Evolutionary conservation across 2,888 invertebrate genomes (phyloP).

Genomic region (Branchellion lobata): DNA sequence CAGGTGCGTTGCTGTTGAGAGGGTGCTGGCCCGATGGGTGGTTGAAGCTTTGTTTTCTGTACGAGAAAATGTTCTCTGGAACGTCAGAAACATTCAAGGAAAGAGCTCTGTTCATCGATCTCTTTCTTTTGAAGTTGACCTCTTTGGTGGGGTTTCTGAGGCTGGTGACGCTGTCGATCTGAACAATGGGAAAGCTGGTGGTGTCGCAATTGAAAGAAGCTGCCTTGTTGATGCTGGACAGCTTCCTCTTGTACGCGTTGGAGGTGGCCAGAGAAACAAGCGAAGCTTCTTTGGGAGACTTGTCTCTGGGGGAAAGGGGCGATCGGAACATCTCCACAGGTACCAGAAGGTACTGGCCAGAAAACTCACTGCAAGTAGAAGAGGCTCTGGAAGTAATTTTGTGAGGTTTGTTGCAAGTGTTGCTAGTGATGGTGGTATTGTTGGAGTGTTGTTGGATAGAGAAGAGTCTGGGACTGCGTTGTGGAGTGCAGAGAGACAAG

Average conservation of each 20-base stretch:
- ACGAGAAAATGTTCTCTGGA: neutral
- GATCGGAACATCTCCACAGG: conserved; percentile 40
- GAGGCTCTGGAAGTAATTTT: conserved; percentile 26
- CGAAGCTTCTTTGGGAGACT: neutral
- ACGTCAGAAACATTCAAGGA: conserved; percentile 18
- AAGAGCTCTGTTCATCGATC: conserved; percentile 34
- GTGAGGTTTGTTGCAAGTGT: neutral
- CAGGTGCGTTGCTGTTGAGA: no score
- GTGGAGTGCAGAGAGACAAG: conserved; percentile 30
- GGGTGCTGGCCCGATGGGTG: neutral
- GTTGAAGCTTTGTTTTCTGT: conserved; percentile 13
- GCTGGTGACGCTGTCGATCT: conserved; percentile 30
- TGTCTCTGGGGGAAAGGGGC: neutral
- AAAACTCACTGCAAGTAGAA: conserved; percentile 43
- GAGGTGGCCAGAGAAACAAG: neutral
- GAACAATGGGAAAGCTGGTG: conserved; percentile 41
- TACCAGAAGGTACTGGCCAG: conserved; percentile 42
- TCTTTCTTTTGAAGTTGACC: neutral
- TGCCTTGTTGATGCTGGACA: conserved; percentile 40
- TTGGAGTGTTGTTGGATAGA: neutral
- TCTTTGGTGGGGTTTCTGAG: conserved; percentile 4
- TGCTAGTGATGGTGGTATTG: conserved; percentile 8
- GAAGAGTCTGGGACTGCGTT: conserved; percentile 2
- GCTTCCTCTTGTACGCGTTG: conserved; percentile 4
- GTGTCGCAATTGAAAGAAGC: conserved; percentile 45